Evolutionary conservation across 2,113 vertebrate genomes (phyloP).

Genomic region (Sturnira hondurensis): DNA sequence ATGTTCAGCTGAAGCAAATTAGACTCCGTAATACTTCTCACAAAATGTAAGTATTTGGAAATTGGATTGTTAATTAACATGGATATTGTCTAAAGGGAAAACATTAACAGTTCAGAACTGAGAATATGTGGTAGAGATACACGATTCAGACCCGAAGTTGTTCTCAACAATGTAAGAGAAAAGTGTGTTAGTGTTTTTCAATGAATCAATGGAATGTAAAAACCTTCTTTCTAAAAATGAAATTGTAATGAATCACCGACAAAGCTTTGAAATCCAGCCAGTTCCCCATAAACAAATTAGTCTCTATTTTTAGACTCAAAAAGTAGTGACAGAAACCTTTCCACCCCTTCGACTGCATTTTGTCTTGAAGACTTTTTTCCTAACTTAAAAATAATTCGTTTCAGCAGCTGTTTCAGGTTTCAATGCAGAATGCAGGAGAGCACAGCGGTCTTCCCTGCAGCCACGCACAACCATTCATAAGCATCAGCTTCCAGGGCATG

Average conservation of each 20-base stretch:
- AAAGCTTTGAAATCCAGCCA: conserved; percentile 51
- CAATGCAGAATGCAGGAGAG: neutral
- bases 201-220: conserved; percentile 41
- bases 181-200: conserved; percentile 34
- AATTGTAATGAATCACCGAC: conserved; percentile 51
- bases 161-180: neutral
- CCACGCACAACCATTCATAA: fast-evolving
- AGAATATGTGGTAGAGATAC: neutral
- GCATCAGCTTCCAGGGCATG: neutral
- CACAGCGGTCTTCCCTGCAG: neutral
- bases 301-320: conserved; percentile 39
- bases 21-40: neutral
- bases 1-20: conserved; percentile 20
- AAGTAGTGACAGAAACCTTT: conserved; percentile 22
- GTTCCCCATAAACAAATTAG: conserved; percentile 43
- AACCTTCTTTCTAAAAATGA: conserved; percentile 51
- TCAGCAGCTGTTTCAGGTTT: conserved; percentile 18
- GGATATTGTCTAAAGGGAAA: conserved; percentile 23
- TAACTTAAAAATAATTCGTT: conserved; percentile 27
- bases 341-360: neutral
- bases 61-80: conserved; percentile 39
- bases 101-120: conserved; percentile 24
- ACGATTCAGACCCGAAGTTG: neutral
- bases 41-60: conserved; percentile 24
- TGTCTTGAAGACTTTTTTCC: neutral